phyloP scores from a whole-genome alignment of 2,113 vertebrate species.

The Tychaedon coryphoeus region DNA sequence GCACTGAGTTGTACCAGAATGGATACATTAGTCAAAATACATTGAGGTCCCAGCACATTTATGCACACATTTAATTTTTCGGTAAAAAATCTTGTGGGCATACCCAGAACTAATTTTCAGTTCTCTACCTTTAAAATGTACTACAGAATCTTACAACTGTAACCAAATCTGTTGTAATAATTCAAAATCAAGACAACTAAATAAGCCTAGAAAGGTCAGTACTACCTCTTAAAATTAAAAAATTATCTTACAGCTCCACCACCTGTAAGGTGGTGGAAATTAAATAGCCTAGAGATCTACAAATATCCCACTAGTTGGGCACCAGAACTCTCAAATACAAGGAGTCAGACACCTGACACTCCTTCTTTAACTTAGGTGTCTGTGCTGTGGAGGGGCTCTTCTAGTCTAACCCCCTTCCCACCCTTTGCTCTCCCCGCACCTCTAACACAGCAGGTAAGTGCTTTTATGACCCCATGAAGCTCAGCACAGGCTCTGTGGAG shows the following conservation, averaged over 20 bases:
- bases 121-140: background rate
- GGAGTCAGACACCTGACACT: background rate
- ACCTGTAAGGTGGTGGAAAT: background rate
- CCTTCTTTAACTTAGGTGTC: background rate
- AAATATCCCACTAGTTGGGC: background rate
- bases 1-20: background rate
- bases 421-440: background rate
- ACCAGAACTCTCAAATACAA: background rate
- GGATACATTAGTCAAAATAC: background rate
- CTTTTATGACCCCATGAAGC: background rate
- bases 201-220: background rate
- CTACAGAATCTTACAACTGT: background rate
- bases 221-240: background rate
- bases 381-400: background rate
- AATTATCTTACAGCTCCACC: background rate
- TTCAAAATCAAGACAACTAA: background rate
- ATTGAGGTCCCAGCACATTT: background rate
- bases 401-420: background rate
- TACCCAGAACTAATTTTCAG: background rate
- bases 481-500: background rate
- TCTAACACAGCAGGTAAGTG: background rate
- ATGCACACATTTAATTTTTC: background rate
- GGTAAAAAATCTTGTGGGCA: background rate
- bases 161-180: background rate
- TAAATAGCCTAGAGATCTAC: background rate